phyloP scores from a whole-genome alignment of 2,888 invertebrate species.

The Zygothrica quintamaculata region DNA sequence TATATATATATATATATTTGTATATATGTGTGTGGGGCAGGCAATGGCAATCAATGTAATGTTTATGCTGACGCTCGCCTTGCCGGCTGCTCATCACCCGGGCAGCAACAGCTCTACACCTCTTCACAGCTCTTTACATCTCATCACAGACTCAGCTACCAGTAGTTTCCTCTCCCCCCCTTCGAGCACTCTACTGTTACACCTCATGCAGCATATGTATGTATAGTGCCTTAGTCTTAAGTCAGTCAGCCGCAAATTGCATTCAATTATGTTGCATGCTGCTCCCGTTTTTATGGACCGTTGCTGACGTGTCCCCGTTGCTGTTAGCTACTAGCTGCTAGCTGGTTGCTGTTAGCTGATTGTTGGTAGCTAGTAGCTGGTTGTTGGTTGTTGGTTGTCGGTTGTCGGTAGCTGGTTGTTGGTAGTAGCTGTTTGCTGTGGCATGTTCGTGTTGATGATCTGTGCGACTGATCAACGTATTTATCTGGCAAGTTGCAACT shows the following conservation, averaged over 20 bases:
- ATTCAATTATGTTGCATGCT: constrained; percentile 78
- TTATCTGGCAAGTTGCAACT: constrained; percentile 51
- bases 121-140: too few species aligned
- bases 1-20: constrained; percentile 13
- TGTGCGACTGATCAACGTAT: constrained; percentile 71
- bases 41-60: constrained; percentile 71
- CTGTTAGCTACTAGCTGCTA: constrained; percentile 6
- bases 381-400: constrained; percentile 6
- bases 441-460: constrained; percentile 68
- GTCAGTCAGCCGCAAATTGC: constrained; percentile 73
- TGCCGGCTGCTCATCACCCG: constrained; percentile 30
- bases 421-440: constrained; percentile 22
- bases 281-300: constrained; percentile 75
- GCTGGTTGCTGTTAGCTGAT: constrained; percentile 16
- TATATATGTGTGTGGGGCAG: constrained; percentile 38
- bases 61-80: constrained; percentile 65
- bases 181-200: too few species aligned
- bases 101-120: background rate
- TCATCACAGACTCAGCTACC: too few species aligned
- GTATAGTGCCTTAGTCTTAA: too few species aligned
- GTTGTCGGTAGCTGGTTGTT: constrained; percentile 2
- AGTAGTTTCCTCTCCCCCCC: constrained; percentile 5
- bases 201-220: too few species aligned
- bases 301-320: constrained; percentile 68
- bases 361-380: constrained; percentile 5